Conservation (phyloP, 2,888 invertebrate genomes). For the Sarcophaga variegata region DNA sequence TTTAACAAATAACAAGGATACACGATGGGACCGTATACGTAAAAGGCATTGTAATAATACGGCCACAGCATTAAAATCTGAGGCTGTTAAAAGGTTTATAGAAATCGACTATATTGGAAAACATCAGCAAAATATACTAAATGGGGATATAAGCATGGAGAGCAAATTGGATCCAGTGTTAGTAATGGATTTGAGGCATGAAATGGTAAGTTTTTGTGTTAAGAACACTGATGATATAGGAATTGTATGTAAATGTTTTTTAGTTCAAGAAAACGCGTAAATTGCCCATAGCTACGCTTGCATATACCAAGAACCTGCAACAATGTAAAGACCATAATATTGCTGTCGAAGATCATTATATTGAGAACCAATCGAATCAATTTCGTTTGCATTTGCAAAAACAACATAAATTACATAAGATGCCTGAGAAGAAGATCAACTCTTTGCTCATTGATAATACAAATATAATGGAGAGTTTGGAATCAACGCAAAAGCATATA, state of each 20-base stretch:
- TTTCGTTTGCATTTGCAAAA: conserved; percentile 79
- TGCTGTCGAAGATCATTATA: conserved; percentile 79
- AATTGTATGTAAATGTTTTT: conserved; percentile 4
- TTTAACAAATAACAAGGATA: conserved; percentile 74
- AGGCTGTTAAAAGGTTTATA: conserved; percentile 79
- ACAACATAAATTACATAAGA: conserved; percentile 70
- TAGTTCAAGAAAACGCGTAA: conserved; percentile 77
- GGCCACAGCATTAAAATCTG: conserved; percentile 74
- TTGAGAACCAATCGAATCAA: conserved; percentile 79
- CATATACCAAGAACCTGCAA: conserved; percentile 74
- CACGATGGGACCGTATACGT: conserved; percentile 81
- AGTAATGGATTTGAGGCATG: conserved; percentile 81
- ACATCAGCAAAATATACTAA: conserved; percentile 75
- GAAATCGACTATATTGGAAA: conserved; percentile 79
- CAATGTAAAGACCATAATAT: conserved; percentile 78
- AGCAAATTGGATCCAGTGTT: conserved; percentile 77
- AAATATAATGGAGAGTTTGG: conserved; percentile 75
- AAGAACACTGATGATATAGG: background rate
- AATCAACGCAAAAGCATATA: conserved; percentile 75
- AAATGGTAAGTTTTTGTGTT: conserved; percentile 75
- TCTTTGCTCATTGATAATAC: conserved; percentile 75
- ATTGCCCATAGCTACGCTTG: conserved; percentile 76
- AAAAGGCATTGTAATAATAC: conserved; percentile 75
- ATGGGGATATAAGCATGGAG: conserved; percentile 72
- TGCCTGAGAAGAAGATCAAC: conserved; percentile 64